These are phyloP conservation scores for Laticauda laticaudata DNA, from an alignment of 2,113 vertebrate species.

Conservation along the genomic window DNA sequence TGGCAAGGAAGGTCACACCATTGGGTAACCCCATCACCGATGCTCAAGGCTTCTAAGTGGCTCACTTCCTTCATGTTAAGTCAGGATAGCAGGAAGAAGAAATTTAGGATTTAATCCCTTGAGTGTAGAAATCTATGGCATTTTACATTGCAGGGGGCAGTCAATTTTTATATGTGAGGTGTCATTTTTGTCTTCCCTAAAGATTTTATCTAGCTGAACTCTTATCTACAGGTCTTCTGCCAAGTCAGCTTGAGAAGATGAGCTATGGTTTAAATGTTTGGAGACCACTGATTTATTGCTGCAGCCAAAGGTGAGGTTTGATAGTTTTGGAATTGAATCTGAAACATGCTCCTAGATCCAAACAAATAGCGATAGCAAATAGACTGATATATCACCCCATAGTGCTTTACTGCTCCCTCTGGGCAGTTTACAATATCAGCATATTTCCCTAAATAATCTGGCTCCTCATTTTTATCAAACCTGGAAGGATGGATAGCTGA, in stretches of 20 bases:
- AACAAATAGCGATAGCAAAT: not conserved
- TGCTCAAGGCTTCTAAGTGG: not conserved
- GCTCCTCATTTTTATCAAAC: not conserved
- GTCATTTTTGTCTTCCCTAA: not conserved
- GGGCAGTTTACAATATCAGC: not conserved
- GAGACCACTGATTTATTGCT: not conserved
- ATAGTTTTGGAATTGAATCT: not conserved
- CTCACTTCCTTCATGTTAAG: not conserved
- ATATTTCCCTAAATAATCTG: not conserved
- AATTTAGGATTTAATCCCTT: not conserved
- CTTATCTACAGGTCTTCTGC: not conserved
- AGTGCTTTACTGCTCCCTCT: not conserved
- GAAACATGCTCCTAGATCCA: not conserved
- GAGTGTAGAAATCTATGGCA: not conserved
- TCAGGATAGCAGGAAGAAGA: not conserved
- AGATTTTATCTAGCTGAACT: not conserved
- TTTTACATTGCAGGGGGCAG: not conserved
- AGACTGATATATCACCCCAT: not conserved
- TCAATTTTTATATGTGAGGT: not conserved
- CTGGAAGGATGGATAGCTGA: not conserved
- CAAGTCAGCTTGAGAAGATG: not conserved
- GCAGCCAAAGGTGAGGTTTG: not conserved
- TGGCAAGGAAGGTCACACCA: not conserved
- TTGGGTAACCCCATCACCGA: not conserved
- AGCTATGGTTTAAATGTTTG: not conserved